Percentiles rank a stretch among this genome's conserved stretches.
Conservation (phyloP, 2,113 vertebrate genomes). For the Galbula dea region DNA sequence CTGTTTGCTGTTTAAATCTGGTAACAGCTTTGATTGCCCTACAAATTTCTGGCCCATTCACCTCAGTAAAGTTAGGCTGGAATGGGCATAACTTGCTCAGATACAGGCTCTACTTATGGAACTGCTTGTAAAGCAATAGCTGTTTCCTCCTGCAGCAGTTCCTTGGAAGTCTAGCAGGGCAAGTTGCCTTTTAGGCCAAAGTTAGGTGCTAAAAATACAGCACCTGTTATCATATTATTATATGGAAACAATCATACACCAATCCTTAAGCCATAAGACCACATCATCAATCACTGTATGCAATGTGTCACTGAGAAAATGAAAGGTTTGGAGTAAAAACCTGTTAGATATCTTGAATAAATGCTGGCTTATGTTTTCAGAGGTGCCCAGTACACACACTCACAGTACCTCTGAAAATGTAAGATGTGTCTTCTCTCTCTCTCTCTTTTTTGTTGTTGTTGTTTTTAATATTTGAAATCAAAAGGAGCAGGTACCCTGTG, state of each 20-base stretch:
- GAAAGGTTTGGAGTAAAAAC: neutral
- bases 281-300: neutral
- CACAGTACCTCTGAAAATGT: neutral
- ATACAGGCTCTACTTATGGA: neutral
- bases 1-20: neutral
- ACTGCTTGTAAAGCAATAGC: fast-evolving
- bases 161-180: neutral
- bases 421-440: fast-evolving
- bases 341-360: neutral
- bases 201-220: neutral
- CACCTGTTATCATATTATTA: neutral
- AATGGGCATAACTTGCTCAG: neutral
- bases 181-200: neutral
- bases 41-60: neutral
- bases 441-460: neutral
- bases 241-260: neutral
- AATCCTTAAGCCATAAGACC: neutral
- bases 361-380: neutral
- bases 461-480: neutral
- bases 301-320: neutral
- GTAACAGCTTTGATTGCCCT: neutral
- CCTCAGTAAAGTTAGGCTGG: neutral
- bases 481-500: neutral
- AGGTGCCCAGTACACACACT: neutral
- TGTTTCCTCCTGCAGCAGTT: neutral